Percentiles rank a stretch among this genome's conserved stretches.
Conservation (phyloP, 2,888 invertebrate genomes). For the Plutella xylostella region DNA sequence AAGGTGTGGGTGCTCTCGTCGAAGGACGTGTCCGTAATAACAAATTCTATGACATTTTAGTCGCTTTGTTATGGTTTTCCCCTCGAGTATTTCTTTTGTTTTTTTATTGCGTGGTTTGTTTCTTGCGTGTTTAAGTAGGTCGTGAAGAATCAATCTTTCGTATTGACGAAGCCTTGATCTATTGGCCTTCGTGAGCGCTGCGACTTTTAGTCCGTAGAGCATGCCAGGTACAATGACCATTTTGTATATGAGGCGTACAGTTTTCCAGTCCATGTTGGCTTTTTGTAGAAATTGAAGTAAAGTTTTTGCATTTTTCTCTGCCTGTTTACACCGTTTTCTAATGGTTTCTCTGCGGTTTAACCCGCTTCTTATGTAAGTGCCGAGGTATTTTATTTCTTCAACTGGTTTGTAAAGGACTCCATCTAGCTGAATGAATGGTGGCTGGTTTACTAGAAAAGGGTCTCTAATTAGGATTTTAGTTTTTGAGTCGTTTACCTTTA, state of each 20-base stretch:
- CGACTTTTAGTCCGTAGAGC: background rate
- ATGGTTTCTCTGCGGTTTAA: background rate
- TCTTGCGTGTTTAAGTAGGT: too few species aligned
- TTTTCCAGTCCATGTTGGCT: background rate
- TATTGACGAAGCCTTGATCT: background rate
- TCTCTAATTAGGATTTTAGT: background rate
- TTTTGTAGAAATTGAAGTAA: too few species aligned
- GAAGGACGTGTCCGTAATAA: too few species aligned
- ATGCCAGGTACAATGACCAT: background rate
- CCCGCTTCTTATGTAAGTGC: background rate
- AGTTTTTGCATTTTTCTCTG: background rate
- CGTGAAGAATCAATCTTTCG: too few species aligned
- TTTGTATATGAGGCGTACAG: background rate
- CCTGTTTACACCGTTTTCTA: background rate
- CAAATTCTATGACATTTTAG: too few species aligned
- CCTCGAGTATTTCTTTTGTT: too few species aligned
- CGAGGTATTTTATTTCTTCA: background rate
- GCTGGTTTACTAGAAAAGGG: background rate
- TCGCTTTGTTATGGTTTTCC: too few species aligned
- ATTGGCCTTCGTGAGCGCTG: background rate
- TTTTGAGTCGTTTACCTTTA: background rate
- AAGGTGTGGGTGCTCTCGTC: too few species aligned
- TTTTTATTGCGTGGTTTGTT: too few species aligned
- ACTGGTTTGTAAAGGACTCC: background rate
- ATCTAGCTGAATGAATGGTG: background rate